Evolutionary conservation across 1,140 invertebrate genomes (phyloP).

Genomic region (Theocolax elegans): DNA sequence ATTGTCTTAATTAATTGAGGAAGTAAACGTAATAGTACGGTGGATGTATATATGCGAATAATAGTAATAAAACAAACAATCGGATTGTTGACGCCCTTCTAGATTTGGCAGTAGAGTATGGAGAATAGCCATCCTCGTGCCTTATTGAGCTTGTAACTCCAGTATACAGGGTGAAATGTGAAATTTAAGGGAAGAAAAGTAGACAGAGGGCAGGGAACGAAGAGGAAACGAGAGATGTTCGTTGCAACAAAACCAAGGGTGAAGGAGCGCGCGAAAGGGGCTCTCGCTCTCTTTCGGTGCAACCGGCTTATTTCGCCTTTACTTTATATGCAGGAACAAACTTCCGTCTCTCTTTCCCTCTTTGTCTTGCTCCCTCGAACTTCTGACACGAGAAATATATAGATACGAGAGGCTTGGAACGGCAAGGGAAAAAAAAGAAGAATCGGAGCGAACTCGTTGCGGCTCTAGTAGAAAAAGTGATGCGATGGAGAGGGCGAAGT

Average conservation of each 20-base stretch:
- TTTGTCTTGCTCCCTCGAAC: conserved; percentile 12
- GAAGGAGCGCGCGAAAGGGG: neutral
- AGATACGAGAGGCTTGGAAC: neutral
- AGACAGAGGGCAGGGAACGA: conserved; percentile 9
- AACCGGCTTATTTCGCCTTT: conserved; percentile 63
- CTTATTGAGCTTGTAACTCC: conserved; percentile 25
- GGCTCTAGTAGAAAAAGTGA: too few species aligned
- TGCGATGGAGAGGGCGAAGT: neutral
- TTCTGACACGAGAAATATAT: conserved; percentile 16
- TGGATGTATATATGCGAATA: too few species aligned
- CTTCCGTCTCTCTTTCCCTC: conserved; percentile 43
- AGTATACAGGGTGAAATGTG: conserved; percentile 11
- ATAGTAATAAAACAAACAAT: too few species aligned
- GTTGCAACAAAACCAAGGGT: neutral
- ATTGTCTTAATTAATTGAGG: too few species aligned
- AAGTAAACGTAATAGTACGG: too few species aligned
- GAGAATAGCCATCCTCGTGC: neutral
- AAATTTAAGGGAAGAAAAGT: conserved; percentile 33
- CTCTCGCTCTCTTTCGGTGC: conserved; percentile 43
- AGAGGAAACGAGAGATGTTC: conserved; percentile 1
- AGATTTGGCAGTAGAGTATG: too few species aligned
- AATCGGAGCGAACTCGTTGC: conserved; percentile 1
- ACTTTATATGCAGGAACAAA: conserved; percentile 63
- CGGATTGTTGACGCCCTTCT: too few species aligned
- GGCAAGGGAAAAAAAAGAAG: neutral